Percentiles rank a stretch among this genome's conserved stretches.
phyloP scores from a whole-genome alignment of 2,797 vertebrate genomes.

The Mionectes olivaceus region DNA sequence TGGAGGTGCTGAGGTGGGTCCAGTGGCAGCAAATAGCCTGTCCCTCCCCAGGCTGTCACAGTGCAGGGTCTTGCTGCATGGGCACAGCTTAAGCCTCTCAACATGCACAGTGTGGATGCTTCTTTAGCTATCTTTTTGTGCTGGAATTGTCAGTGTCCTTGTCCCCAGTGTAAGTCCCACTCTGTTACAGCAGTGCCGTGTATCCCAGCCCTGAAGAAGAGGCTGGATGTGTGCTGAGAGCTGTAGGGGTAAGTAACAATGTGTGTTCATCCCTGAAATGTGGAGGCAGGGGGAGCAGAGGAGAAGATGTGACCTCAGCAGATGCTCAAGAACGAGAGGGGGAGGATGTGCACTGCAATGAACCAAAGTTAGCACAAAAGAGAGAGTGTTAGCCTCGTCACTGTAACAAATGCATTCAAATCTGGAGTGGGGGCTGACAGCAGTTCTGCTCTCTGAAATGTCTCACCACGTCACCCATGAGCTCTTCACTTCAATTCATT shows the following conservation, averaged over 20 bases:
- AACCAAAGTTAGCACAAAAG: not conserved
- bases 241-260: accelerated
- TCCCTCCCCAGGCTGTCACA: not conserved
- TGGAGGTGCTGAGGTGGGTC: not conserved
- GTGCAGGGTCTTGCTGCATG: not conserved
- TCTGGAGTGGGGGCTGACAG: not conserved
- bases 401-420: not conserved
- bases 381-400: not conserved
- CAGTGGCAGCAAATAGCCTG: not conserved
- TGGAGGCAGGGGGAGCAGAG: not conserved
- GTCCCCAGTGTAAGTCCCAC: not conserved
- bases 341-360: not conserved
- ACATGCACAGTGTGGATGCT: not conserved
- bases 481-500: not conserved
- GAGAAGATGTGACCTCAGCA: constrained; percentile 10
- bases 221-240: accelerated
- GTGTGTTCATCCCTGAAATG: accelerated
- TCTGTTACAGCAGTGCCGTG: not conserved
- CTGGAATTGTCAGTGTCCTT: not conserved
- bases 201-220: not conserved
- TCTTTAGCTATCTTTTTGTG: not conserved
- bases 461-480: not conserved
- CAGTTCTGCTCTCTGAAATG: not conserved
- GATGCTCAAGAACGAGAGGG: not conserved
- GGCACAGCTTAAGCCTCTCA: not conserved